Base-by-base conservation (phyloP, 2,113 vertebrate species). In the Pandion haliaetus region DNA sequence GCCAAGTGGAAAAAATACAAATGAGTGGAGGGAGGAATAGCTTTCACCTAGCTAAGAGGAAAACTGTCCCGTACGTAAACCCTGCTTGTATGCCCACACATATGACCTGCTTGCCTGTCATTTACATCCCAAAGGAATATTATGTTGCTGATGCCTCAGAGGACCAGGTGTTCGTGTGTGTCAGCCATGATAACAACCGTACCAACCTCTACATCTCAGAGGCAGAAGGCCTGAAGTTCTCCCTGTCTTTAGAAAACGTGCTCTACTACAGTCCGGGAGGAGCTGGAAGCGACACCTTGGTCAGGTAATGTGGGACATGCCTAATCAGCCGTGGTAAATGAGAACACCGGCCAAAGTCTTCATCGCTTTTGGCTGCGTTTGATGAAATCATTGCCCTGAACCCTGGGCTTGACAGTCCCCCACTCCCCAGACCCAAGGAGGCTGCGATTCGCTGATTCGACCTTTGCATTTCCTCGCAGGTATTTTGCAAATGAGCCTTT, bases 191-290 rank as follows among this genome's bases (percentile, higher is more conserved):
- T 55, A 98, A 99, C 98, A 99, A 99, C 94, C 96, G 98, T 28
- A 99, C 99, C 47, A 99, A 99, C 96, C 98, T 99, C 52, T 99
- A 99, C 98, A 99, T 99, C 98, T 99, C 99, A 0, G 99, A 99
- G 97, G 98, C 99, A 5, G 99, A 99, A 82, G 99, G 99, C 23
- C 97, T 99, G 42, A 98, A 98, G 81, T 99, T 99, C 96, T 99
- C 99, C 6, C 98, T 99, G 88, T 99, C 99, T 5, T 91, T 99
- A 92, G 99, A 99, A 95, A 99, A 99, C 0, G 98, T 99, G 50
- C 98, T 99, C 19, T 99, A 99, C 86, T 99, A 99, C 94, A 99
- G 99, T 94, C 99, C 99, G 0, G 99, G 98, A 26, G 99, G 99
- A 70, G 98, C 98, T 0, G 99, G 99, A 73, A 99, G 99, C 11